Base-by-base conservation (phyloP, 1,140 invertebrate species). In the Zaprionus tsacasi region DNA sequence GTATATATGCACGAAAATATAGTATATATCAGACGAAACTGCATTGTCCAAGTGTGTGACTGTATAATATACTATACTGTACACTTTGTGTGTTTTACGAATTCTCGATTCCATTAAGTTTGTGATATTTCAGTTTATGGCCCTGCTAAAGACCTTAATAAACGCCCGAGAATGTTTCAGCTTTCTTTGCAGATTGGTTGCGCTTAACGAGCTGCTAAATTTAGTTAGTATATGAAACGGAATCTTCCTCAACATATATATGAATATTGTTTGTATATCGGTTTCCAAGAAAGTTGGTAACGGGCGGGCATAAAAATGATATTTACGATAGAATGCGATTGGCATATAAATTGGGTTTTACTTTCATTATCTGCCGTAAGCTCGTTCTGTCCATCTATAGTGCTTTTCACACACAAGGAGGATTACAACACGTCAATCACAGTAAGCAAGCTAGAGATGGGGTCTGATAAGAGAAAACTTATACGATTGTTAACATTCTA, bases 131-230 rank as follows among this genome's bases (percentile, higher is more conserved):
- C 36, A n/a, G 15, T 66, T 48, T 58, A 56, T 60, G 21, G 48
- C 33, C 48, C 43, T 60, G 76, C 36, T 4, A 64, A 81, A 81
- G 48, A 56, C 50, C 25, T 66, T 56, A 45, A 74, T 67, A 70
- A 65, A 60, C 43, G 13, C 59, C 10, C 55, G 50, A 54, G 66
- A 77, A 55, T 79, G 60, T 70, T 55, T 70, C 67, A n/a, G 54
- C 45, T 27, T 61, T 57, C n/a, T 36, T 48, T n/a, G 50, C 33
- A 38, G 12, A n/a, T 48, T 35, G 58, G 52, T 61, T 25, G 36
- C 25, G 35, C n/a, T 63, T 36, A 63, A 50, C 61, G 36, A 70
- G 60, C 17, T 25, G 33, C 50, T 56, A 48, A 56, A 48, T 15
- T 60, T 52, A 69, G 60, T 45, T 30, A 40, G 35, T 36, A 40